Evolutionary conservation across 2,888 invertebrate species (phyloP), one percentile per base, ranked within the genome.

Genomic region (Lathronympha strigana): DNA sequence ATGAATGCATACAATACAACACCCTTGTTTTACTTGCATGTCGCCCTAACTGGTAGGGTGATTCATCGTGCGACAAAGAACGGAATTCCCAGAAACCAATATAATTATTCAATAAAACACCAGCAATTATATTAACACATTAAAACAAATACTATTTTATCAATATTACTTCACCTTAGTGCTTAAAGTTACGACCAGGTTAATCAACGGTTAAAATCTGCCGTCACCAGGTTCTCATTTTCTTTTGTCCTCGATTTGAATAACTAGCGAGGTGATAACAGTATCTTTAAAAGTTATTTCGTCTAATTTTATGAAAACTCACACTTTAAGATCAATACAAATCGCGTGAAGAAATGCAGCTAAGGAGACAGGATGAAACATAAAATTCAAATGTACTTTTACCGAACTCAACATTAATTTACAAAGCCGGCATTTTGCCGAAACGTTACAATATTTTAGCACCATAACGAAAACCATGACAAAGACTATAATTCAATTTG

Each of bases 61-160:
- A 91, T 80, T 91, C 91, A 91, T 87, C 89, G 83, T 75, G 76
- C 75, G 67, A 86, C 81, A 80, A 81, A 83, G 81, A 82, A 77
- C 76, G 74, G 76, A 76, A 76, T 83, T 83, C 78, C 78, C 79
- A 75, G 76, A 83, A 77, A 71, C 63, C 21, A 49, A 54, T 19
- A 45, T 28, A 54, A 43, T 61, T 2, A 54, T 61, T 40, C 64
- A 61, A 54, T 58, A 54, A 40, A 67, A 40, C 31, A 64, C 61
- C 43, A 50, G 13, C 17, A 31, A 45, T 8, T n/a, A 45, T 9
- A n/a, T 3, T 13, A 55, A 17, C 1, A 0, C 11, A 45, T 57
- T 19, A 9, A n/a, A 28, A 21, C 17, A 43, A 43, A 43, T 19
- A 13, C 6, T 40, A 43, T 31, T 57, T n/a, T 17, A 45, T n/a